Evolutionary conservation across 1,140 invertebrate species (phyloP).

Genomic region (Scaptomyza graminum): DNA sequence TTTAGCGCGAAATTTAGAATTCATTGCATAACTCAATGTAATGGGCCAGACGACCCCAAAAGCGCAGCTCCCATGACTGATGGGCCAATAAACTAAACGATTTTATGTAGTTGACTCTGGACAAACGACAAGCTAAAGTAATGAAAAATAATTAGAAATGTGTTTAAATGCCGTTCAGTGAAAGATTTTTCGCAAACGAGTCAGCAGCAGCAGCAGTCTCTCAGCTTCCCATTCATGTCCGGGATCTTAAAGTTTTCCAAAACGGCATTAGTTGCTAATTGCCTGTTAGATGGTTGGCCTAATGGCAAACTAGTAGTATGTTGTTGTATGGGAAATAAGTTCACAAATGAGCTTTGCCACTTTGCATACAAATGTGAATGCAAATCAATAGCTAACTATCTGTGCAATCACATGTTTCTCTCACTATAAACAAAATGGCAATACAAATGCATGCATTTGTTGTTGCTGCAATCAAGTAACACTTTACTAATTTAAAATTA

Average conservation of each 20-base stretch:
- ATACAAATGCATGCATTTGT: not conserved
- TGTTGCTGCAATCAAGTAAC: not conserved
- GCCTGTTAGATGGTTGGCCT: constrained; percentile 54
- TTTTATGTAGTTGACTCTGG: constrained; percentile 70
- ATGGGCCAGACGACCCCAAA: constrained; percentile 72
- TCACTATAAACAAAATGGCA: not conserved
- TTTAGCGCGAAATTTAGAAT: constrained; percentile 81
- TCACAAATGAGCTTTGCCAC: constrained; percentile 30
- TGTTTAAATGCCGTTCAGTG: constrained; percentile 50
- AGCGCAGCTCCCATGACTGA: constrained; percentile 69
- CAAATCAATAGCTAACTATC: constrained; percentile 33
- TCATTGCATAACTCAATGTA: constrained; percentile 82
- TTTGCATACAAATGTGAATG: constrained; percentile 33
- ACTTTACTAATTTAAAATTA: constrained; percentile 5
- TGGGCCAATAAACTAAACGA: constrained; percentile 81
- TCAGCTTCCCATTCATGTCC: constrained; percentile 18
- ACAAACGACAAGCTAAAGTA: constrained; percentile 71
- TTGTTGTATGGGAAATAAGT: constrained; percentile 25
- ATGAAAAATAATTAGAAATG: constrained; percentile 81
- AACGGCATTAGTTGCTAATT: constrained; percentile 69
- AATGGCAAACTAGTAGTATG: constrained; percentile 39
- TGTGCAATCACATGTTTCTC: constrained; percentile 4
- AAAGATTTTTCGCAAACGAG: constrained; percentile 43
- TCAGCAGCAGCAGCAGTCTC: not conserved
- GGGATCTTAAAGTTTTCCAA: constrained; percentile 41